Evolutionary conservation across 1,140 invertebrate species (phyloP), one percentile per base, ranked within the genome.

Genomic region (Delia radicum): DNA sequence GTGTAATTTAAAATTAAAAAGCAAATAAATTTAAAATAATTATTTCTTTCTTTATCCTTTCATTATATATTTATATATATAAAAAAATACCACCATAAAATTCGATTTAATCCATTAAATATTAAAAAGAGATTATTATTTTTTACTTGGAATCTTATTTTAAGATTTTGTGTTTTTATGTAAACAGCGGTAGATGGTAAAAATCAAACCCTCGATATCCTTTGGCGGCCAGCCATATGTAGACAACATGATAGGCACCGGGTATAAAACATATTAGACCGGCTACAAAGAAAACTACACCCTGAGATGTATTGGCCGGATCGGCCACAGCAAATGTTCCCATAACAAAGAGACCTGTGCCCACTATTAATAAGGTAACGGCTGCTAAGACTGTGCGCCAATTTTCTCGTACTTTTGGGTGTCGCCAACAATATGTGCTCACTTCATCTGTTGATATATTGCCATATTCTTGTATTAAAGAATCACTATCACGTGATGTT

Each of bases 311-410:
- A 79, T 92, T 91, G 76, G 90, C 88, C 3, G 90, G 90, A 87
- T 91, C 87, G 77, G 92, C 87, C 21, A 93, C 89, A 46, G 93
- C 92, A 67, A 92, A 90, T 3, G 92, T 89, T n/a, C 93, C 93
- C 84, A 93, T 92, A 18, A 90, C 88, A 69, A 94, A 88, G 10
- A 94, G 87, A 28, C 93, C 93, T n/a, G 92, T 89, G 80, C 94
- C 94, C 18, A 95, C 91, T 24, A 95, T 82, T 1, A 95, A 87
- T 31, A 95, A 87, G 69, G 92, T 90, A 76, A 94, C 91, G 7
- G 94, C 93, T 42, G 92, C 93, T 77, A 93, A 88, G 4, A 95
- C 93, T 78, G 94, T 93, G 82, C 93, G 92, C 94, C 94, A 95
- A 83, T 95, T 95, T 82, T 95, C 93, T 78, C 90, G 87, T 27